These are phyloP conservation scores for Kryptopterus vitreolus DNA, from an alignment of 2,797 vertebrate species.

Conservation along the genomic window DNA sequence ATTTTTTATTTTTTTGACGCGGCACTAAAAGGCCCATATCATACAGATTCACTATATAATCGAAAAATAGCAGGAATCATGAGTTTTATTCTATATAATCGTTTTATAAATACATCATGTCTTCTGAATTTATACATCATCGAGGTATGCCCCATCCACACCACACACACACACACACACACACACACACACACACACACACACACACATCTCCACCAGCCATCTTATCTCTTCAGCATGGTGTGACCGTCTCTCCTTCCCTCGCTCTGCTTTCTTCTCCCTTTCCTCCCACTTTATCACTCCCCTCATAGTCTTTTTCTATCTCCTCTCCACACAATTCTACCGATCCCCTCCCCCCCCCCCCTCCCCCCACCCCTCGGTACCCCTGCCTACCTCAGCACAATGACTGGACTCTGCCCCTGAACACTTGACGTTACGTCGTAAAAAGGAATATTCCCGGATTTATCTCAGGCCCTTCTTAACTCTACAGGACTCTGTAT, in stretches of 20 bases:
- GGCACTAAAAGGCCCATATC: too few relatives aligned
- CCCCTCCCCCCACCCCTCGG: slow-evolving; percentile 10
- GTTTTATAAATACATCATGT: too few relatives aligned
- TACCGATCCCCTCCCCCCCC: too few relatives aligned
- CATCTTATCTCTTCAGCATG: slow-evolving; percentile 45
- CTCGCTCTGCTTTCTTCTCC: slow-evolving; percentile 4
- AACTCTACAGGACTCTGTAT: too few relatives aligned
- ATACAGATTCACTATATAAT: too few relatives aligned
- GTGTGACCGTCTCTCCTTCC: slow-evolving; percentile 25
- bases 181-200: slow-evolving; percentile 22
- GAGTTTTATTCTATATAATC: too few relatives aligned
- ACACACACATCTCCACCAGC: slow-evolving; percentile 31
- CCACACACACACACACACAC: slow-evolving; percentile 10
- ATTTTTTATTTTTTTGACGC: too few relatives aligned
- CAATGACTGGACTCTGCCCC: slow-evolving; percentile 6
- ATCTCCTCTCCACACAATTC: neutral
- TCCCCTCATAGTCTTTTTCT: neutral
- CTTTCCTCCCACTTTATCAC: slow-evolving; percentile 12
- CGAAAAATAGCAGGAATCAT: neutral
- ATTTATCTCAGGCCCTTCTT: too few relatives aligned
- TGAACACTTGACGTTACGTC: neutral
- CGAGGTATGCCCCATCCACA: slow-evolving; percentile 25
- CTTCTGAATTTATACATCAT: too few relatives aligned
- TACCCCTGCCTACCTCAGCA: slow-evolving; percentile 27
- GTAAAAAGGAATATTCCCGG: too few relatives aligned